These are phyloP conservation scores for Neopelma chrysocephalum DNA, from an alignment of 2,797 vertebrate species.

Conservation along the genomic window DNA sequence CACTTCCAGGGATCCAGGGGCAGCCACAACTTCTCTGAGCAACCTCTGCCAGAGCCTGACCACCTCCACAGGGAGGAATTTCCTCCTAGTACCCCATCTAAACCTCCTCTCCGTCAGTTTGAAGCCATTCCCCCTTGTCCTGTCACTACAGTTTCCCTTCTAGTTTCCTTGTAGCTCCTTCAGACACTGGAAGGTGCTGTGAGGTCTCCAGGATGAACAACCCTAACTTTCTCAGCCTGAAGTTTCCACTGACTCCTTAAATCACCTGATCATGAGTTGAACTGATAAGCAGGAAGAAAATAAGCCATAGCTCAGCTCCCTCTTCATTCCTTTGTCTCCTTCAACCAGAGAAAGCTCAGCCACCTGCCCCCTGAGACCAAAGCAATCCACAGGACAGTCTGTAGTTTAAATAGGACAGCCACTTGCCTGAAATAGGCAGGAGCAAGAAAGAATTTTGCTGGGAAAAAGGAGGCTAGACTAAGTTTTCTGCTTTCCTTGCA, in stretches of 20 bases:
- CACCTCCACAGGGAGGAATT: neutral
- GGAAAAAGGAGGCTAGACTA: neutral
- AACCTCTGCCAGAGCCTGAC: neutral
- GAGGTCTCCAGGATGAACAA: neutral
- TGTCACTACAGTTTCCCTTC: neutral
- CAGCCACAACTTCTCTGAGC: neutral
- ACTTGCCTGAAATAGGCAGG: neutral
- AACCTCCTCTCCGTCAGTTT: neutral
- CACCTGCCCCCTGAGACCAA: rapidly evolving
- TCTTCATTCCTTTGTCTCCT: neutral
- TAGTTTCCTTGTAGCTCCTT: neutral
- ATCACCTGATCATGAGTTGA: neutral
- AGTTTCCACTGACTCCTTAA: neutral
- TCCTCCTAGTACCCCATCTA: rapidly evolving
- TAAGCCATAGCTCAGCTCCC: neutral
- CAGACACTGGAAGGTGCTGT: neutral
- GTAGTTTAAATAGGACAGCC: neutral
- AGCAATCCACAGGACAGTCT: neutral
- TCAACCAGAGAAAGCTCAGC: neutral
- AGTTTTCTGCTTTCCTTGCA: neutral
- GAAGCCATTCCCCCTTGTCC: neutral
- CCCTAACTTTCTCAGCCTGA: neutral
- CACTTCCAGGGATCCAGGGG: neutral
- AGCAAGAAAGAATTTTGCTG: neutral
- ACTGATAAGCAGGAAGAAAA: neutral